Percentiles rank a stretch among this genome's conserved stretches.
Evolutionary conservation across 1,140 invertebrate species (phyloP).

Genomic region (Heliothis virescens): DNA sequence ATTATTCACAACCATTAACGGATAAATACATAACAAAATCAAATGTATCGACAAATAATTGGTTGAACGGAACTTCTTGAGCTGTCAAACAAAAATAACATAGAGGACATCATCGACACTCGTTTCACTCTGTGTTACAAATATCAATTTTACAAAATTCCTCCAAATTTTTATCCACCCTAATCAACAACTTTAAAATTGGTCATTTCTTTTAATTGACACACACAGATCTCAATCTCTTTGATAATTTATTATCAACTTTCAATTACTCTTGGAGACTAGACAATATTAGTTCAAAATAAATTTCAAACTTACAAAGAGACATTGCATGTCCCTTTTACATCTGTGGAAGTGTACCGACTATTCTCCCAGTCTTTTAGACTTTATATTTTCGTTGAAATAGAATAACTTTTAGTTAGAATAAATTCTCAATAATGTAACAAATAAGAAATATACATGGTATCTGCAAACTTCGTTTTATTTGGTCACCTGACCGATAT

Average conservation of each 20-base stretch:
- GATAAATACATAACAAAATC: slow-evolving; percentile 18
- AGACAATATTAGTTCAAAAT: slow-evolving; percentile 18
- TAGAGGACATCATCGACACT: slow-evolving; percentile 27
- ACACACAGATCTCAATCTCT: slow-evolving; percentile 32
- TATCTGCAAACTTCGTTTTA: neutral
- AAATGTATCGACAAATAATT: slow-evolving; percentile 24
- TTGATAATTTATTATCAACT: slow-evolving; percentile 20
- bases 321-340: slow-evolving; percentile 24
- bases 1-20: slow-evolving; percentile 37
- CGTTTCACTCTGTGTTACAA: slow-evolving; percentile 35
- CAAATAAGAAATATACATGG: neutral
- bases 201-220: slow-evolving; percentile 46
- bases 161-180: slow-evolving; percentile 30
- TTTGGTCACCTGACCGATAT: neutral
- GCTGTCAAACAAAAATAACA: slow-evolving; percentile 28
- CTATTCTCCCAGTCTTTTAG: neutral
- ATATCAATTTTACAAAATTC: slow-evolving; percentile 29
- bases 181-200: slow-evolving; percentile 42
- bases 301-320: neutral
- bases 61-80: slow-evolving; percentile 35
- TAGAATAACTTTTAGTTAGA: neutral
- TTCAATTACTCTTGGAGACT: slow-evolving; percentile 31
- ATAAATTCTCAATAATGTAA: neutral
- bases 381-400: neutral
- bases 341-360: slow-evolving; percentile 9